Evolutionary conservation across 35 echinoderm and acorn worm genomes (phyloP), one percentile per base, ranked within the genome.

Genomic region (Ophiothrix spiculata): DNA sequence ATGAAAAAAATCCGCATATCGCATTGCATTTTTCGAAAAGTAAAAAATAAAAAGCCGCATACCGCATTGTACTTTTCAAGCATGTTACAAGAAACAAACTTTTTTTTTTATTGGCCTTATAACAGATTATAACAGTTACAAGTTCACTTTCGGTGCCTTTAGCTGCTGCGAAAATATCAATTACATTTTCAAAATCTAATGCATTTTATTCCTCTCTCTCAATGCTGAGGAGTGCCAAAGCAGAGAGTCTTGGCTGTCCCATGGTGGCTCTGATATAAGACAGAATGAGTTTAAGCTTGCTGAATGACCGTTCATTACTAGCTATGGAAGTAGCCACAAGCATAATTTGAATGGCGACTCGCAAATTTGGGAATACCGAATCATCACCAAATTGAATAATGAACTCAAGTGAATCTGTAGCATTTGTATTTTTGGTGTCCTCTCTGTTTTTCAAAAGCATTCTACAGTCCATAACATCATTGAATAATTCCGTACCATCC

Each of bases 391-490:
- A 87, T 40, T 87, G 41, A 4, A 86, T 37, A 17, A 86, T 86
- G 32, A 87, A 87, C 40, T 54, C 36, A 16, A 87, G 36, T 37
- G 80, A 76, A 32, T 87, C 75, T 40, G 12, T 75, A 41, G 75
- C 10, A 39, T 79, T 79, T 87, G 75, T 79, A 36, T 80, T 39
- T 33, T 25, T 80, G 29, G 40, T 77, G 75, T 87, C 46, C 23
- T 2, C 37, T 79, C 76, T 76, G 80, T 76, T 87, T 87, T 38
- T 79, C 37, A 87, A 77, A 33, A 56, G 28, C 86, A 87, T 80
- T 41, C 86, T 87, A 38, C 76, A 87, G 46, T 87, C 86, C 38
- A 80, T 49, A 33, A 87, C 75, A 80, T 80, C 77, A 56, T 87
- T 36, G 34, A 80, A 80, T 76, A 87, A 32, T 29, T 79, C 38